phyloP scores from a whole-genome alignment of 2,888 invertebrate species.

The Lampropteryx suffumata region DNA sequence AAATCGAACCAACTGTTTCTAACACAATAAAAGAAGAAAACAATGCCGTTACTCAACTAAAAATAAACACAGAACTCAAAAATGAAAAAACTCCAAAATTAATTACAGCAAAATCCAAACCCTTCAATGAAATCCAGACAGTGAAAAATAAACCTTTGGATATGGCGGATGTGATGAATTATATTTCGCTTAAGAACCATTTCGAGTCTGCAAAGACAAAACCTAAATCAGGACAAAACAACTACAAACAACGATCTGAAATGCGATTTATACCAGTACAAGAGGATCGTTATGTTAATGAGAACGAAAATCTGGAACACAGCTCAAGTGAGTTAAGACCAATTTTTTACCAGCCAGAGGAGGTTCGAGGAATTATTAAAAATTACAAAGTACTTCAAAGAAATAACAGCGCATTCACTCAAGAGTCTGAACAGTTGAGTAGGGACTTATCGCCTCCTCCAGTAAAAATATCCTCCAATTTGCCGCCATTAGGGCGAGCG shows the following conservation, averaged over 20 bases:
- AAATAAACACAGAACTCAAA: constrained; percentile 44
- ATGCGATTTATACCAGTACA: constrained; percentile 45
- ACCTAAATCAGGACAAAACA: constrained; percentile 40
- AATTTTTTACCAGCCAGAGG: constrained; percentile 55
- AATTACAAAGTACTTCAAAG: constrained; percentile 75
- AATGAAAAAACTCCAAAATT: constrained; percentile 55
- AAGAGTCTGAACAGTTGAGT: constrained; percentile 46
- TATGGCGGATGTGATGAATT: constrained; percentile 63
- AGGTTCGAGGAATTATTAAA: constrained; percentile 66
- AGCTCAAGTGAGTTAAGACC: constrained; percentile 43
- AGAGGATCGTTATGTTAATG: constrained; percentile 42
- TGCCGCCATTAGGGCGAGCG: constrained; percentile 72
- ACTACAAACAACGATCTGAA: constrained; percentile 48
- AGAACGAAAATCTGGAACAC: constrained; percentile 40
- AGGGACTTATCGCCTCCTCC: constrained; percentile 56
- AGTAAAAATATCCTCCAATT: constrained; percentile 50
- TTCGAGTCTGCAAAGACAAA: constrained; percentile 69
- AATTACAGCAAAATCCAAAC: constrained; percentile 49
- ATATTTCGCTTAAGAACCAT: constrained; percentile 61
- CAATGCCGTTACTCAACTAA: constrained; percentile 35
- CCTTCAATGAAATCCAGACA: constrained; percentile 52
- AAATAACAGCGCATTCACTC: constrained; percentile 53
- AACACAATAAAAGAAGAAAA: constrained; percentile 39
- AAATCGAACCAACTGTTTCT: constrained; percentile 34
- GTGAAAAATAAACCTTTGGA: constrained; percentile 58